Percentiles rank a stretch among this genome's conserved stretches.
These are phyloP conservation scores for Drosophila azteca DNA, from an alignment of 1,140 invertebrate species.

Conservation along the genomic window DNA sequence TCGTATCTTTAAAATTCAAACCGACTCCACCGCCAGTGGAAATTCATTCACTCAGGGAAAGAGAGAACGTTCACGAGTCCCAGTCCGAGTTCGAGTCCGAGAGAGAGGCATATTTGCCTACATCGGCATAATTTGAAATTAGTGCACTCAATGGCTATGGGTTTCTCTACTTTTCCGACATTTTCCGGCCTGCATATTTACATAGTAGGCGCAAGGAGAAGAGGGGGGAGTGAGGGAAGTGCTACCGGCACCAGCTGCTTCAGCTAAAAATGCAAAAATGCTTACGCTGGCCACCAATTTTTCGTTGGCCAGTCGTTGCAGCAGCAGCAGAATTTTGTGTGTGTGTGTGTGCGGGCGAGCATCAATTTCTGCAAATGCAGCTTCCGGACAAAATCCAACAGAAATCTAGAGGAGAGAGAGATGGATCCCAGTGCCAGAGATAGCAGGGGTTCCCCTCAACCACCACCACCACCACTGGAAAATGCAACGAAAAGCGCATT, in stretches of 20 bases:
- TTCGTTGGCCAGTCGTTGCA: constrained; percentile 10
- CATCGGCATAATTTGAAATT: constrained; percentile 80
- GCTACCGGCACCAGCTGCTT: constrained; percentile 48
- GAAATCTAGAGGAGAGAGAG: not conserved
- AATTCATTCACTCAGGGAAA: constrained; percentile 15
- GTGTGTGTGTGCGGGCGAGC: constrained; percentile 26
- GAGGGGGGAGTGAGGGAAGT: constrained; percentile 1
- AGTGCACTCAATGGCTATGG: constrained; percentile 77
- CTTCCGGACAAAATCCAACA: constrained; percentile 38
- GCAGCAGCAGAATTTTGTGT: constrained; percentile 8
- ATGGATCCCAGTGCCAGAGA: too few relatives aligned
- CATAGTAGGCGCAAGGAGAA: constrained; percentile 47
- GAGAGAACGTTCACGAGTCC: too few relatives aligned
- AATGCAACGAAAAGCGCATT: constrained; percentile 42
- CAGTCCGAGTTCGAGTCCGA: too few relatives aligned
- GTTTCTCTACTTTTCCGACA: constrained; percentile 60
- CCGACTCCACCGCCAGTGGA: constrained; percentile 13
- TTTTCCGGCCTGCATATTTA: constrained; percentile 64
- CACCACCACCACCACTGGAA: not conserved
- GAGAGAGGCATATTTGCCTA: constrained; percentile 62
- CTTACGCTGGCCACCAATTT: constrained; percentile 54
- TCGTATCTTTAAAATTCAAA: constrained; percentile 22
- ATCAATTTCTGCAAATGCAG: constrained; percentile 75
- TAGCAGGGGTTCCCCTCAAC: not conserved
- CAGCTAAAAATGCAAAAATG: constrained; percentile 72